Percentiles rank a stretch among this genome's conserved stretches.
Evolutionary conservation across 2,888 invertebrate species (phyloP).

Genomic region (Noctua comes): DNA sequence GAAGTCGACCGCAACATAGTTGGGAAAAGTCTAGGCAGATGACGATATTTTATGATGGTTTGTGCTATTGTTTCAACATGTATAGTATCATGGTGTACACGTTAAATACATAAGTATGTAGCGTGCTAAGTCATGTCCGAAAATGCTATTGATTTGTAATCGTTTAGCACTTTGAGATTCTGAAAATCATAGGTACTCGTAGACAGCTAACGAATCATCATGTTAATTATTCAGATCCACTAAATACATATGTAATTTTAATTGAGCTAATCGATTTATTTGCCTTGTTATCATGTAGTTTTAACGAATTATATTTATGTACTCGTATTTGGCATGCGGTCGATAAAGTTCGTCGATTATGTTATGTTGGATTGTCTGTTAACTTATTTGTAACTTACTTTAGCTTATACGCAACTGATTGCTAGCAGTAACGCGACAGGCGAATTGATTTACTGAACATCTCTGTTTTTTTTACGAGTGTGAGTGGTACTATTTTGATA

Average conservation of each 20-base stretch:
- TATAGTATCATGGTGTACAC: neutral
- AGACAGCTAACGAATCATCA: slow-evolving; percentile 11
- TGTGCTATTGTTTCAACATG: neutral
- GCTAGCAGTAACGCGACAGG: slow-evolving; percentile 37
- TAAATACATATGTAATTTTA: slow-evolving; percentile 9
- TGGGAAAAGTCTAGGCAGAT: too few species aligned
- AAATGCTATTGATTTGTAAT: slow-evolving; percentile 20
- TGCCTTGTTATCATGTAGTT: neutral
- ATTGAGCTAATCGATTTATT: slow-evolving; percentile 31
- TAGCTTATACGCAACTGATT: slow-evolving; percentile 28
- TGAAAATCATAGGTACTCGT: slow-evolving; percentile 7
- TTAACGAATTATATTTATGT: neutral
- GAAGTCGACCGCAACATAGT: too few species aligned
- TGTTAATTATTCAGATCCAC: slow-evolving; percentile 18
- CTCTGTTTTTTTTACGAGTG: neutral
- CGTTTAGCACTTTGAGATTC: slow-evolving; percentile 15
- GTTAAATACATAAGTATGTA: neutral
- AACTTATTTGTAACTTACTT: slow-evolving; percentile 16
- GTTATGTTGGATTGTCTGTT: neutral
- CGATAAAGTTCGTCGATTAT: neutral
- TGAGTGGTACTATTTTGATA: too few species aligned
- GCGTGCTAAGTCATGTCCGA: neutral
- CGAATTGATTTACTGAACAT: slow-evolving; percentile 8
- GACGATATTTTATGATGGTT: neutral
- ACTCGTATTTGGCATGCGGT: neutral